Percentiles rank a stretch among this genome's conserved stretches.
phyloP scores from a whole-genome alignment of 2,888 invertebrate genomes.

The Andrena marginata region DNA sequence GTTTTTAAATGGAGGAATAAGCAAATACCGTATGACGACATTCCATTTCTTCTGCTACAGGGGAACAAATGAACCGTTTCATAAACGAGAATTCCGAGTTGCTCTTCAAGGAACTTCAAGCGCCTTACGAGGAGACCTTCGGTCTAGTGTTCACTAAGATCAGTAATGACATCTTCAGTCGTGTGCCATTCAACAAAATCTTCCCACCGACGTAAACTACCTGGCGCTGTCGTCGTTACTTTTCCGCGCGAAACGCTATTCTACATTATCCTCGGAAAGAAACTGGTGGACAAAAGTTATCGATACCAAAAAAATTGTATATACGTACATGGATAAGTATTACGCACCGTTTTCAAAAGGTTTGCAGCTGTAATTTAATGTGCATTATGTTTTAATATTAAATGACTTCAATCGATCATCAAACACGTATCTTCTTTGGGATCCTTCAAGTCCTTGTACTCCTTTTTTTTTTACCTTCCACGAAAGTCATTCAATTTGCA shows the following conservation, averaged over 20 bases:
- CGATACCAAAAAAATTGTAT: constrained; percentile 43
- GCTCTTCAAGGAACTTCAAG: constrained; percentile 89
- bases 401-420: background rate
- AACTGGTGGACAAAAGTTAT: background rate
- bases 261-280: background rate
- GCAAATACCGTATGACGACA: background rate
- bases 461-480: no score
- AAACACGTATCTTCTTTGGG: background rate
- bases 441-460: no score
- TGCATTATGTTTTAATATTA: constrained; percentile 5
- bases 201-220: constrained; percentile 83
- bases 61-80: constrained; percentile 88
- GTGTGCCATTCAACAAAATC: constrained; percentile 89
- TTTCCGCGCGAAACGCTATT: background rate
- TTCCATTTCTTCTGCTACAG: constrained; percentile 67
- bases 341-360: background rate
- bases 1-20: background rate
- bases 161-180: constrained; percentile 89
- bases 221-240: no score
- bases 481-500: no score
- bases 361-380: background rate
- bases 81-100: constrained; percentile 89
- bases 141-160: constrained; percentile 89
- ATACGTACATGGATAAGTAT: constrained; percentile 13
- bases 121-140: constrained; percentile 89